Conservation (phyloP, 2,797 vertebrate genomes). For the Hydrophis major region DNA sequence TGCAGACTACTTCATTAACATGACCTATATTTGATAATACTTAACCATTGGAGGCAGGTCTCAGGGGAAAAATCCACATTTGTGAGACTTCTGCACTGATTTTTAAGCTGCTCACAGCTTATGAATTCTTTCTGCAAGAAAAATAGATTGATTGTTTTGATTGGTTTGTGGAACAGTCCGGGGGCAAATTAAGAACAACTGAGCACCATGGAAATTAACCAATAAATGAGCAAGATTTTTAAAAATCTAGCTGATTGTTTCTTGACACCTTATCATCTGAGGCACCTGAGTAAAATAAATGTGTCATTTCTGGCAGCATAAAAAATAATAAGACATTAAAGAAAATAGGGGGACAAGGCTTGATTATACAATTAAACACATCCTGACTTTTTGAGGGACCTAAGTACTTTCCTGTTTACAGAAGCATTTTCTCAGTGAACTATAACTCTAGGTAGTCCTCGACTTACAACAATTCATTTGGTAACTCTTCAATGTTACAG, state of each 20-base stretch:
- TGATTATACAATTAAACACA: background rate
- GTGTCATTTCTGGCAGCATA: background rate
- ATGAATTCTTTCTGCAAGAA: conserved; percentile 26
- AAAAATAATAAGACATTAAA: background rate
- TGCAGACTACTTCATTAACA: conserved; percentile 20
- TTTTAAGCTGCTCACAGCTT: background rate
- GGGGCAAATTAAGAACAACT: background rate
- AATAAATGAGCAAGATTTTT: background rate
- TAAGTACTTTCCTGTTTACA: background rate
- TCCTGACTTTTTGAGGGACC: background rate
- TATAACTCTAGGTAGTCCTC: background rate
- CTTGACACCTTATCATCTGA: background rate
- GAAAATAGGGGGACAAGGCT: background rate
- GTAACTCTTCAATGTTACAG: background rate
- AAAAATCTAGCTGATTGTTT: background rate
- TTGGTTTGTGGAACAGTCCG: background rate
- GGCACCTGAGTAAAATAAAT: background rate
- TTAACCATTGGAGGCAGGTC: background rate
- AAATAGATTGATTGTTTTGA: background rate
- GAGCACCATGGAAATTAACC: background rate
- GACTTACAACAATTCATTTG: background rate
- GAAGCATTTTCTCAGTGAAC: background rate
- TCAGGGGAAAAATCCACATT: background rate
- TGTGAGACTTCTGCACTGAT: background rate
- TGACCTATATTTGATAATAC: conserved; percentile 8